Percentiles rank a stretch among this genome's conserved stretches.
Evolutionary conservation across 2,113 vertebrate species (phyloP).

Genomic region (Callopanchax toddi): DNA sequence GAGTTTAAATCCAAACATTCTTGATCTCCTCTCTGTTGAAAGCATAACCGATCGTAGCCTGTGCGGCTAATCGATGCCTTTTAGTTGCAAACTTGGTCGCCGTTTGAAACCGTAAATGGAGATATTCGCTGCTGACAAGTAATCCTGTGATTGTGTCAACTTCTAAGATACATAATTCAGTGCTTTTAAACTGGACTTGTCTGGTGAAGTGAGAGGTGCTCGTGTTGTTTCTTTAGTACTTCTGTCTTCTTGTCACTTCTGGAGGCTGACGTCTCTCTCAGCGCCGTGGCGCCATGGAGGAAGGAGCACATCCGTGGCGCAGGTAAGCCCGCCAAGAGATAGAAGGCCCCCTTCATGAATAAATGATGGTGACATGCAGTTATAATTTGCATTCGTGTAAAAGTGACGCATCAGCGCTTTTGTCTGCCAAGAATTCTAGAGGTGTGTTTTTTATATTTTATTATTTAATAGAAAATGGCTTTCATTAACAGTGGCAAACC

Average conservation of each 20-base stretch:
- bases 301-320: constrained; percentile 56
- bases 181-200: constrained; percentile 72
- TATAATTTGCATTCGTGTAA: constrained; percentile 77
- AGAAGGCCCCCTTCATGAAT: constrained; percentile 73
- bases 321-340: constrained; percentile 67
- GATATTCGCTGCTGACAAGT: constrained; percentile 45
- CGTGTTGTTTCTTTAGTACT: constrained; percentile 52
- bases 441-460: constrained; percentile 63
- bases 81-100: constrained; percentile 41
- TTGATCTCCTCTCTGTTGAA: constrained; percentile 10
- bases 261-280: constrained; percentile 71
- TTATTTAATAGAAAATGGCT: constrained; percentile 69
- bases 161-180: constrained; percentile 63
- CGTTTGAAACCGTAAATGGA: constrained; percentile 43
- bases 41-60: constrained; percentile 17
- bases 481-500: constrained; percentile 73
- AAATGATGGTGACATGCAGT: constrained; percentile 74
- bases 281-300: constrained; percentile 40
- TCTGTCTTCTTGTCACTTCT: constrained; percentile 67
- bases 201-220: constrained; percentile 49
- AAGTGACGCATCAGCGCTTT: constrained; percentile 79
- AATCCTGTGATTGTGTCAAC: constrained; percentile 47
- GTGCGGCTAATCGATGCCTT: constrained; percentile 46
- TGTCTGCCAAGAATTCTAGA: constrained; percentile 69
- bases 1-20: constrained; percentile 37